Base-by-base conservation (phyloP, 2,113 vertebrate species). In the Meleagris gallopavo region DNA sequence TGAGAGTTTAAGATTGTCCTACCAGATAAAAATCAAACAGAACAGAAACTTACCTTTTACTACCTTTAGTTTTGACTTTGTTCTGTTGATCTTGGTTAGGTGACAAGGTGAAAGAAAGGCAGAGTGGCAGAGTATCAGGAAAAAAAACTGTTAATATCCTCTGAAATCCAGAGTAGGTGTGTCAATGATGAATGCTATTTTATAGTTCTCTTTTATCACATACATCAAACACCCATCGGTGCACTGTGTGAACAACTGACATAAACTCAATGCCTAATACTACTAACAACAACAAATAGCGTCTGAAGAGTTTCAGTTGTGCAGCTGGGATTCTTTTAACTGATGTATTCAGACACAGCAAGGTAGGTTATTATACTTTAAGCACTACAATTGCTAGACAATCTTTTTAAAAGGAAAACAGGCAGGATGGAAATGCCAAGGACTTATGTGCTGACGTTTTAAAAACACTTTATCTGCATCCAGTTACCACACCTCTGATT, bases 11-110 rank as follows among this genome's bases (percentile, higher is more conserved):
- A 90, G 90, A 86, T 71, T 55, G 32, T 64, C 88, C 79, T 66
- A 58, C 41, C 70, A 89, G 85, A 93, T 86, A 96, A 93, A 96
- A 95, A 80, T 70, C 60, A 94, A 90, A 24, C 40, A 82, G 73
- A 92, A 76, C 19, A 30, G 71, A 94, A 79, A 72, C 52, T 75
- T 90, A 84, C 21, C 29, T 64, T 84, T 88, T 61, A 10, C 52
- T 79, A 15, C 15, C 4, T 82, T 90, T 79, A 62, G 75, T 90
- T 95, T 86, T 90, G 18, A 62, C 77, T 92, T 90, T 87, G 73
- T 76, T 81, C 70, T 11, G 20, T 89, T 93, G 81, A 69, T 69
- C 70, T 92, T 82, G 20, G 20, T 94, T 75, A 25, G 57, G 40
- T 89, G 66, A 82, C 86, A 94, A 92, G 86, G 84, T 93, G 71